Percentiles rank a stretch among this genome's conserved stretches.
Conservation (phyloP, 2,113 vertebrate species). For the Chionis minor region DNA sequence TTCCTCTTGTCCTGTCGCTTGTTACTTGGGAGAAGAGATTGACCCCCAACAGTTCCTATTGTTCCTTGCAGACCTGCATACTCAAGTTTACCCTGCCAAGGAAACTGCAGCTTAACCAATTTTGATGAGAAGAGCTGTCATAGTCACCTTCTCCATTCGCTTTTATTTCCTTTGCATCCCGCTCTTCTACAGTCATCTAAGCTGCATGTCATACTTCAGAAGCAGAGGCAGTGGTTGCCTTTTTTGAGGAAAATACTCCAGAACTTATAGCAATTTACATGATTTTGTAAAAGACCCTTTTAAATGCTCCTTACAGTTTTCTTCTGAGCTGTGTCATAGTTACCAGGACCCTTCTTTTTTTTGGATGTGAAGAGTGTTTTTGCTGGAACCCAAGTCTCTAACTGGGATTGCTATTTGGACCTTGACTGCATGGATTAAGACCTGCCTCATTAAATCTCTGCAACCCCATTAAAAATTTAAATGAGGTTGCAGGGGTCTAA, state of each 20-base stretch:
- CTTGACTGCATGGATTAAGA: neutral
- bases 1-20: no score
- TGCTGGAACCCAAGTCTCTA: neutral
- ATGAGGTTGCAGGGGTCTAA: constrained; percentile 30
- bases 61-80: neutral
- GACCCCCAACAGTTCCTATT: neutral
- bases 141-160: neutral
- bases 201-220: neutral
- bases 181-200: neutral
- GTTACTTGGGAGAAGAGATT: no score
- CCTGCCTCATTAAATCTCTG: constrained; percentile 27
- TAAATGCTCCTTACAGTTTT: neutral
- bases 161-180: neutral
- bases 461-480: constrained; percentile 33
- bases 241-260: neutral
- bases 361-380: neutral
- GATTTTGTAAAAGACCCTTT: neutral
- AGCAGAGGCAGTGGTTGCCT: neutral
- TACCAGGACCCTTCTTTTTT: neutral
- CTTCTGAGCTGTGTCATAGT: neutral
- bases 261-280: neutral
- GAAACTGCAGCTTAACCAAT: neutral
- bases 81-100: neutral
- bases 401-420: neutral
- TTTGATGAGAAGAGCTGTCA: neutral